phyloP scores from a whole-genome alignment of 2,797 vertebrate genomes.

The Sebastes matsubarae region DNA sequence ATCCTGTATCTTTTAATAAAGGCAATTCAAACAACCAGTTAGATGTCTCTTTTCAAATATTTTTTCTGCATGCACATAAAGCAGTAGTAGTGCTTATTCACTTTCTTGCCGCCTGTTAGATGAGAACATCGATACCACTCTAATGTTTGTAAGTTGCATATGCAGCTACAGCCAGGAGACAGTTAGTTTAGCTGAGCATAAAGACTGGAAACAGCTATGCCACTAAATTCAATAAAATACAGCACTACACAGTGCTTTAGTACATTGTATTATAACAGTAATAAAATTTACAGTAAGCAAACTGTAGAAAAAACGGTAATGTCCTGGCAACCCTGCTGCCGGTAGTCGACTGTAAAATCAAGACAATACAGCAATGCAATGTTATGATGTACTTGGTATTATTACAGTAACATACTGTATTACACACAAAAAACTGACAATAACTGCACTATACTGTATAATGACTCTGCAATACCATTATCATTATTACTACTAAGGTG shows the following conservation, averaged over 20 bases:
- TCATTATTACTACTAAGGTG: no score
- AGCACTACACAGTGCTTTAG: not conserved
- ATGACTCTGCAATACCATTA: no score
- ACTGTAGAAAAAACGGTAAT: not conserved
- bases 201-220: not conserved
- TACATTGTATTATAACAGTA: not conserved
- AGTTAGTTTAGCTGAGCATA: not conserved
- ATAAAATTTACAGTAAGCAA: not conserved
- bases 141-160: not conserved
- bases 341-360: not conserved
- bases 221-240: not conserved
- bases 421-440: no score
- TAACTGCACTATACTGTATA: no score
- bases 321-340: not conserved
- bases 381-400: not conserved
- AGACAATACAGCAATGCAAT: not conserved
- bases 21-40: slow-evolving; percentile 53
- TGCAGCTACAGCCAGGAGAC: not conserved
- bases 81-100: not conserved
- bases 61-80: not conserved
- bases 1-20: slow-evolving; percentile 83
- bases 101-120: not conserved
- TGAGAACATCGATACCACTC: not conserved
- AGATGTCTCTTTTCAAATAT: not conserved
- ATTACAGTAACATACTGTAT: not conserved